Percentiles rank a stretch among this genome's conserved stretches.
Conservation (phyloP, 2,113 vertebrate genomes). For the Leiothrix lutea region DNA sequence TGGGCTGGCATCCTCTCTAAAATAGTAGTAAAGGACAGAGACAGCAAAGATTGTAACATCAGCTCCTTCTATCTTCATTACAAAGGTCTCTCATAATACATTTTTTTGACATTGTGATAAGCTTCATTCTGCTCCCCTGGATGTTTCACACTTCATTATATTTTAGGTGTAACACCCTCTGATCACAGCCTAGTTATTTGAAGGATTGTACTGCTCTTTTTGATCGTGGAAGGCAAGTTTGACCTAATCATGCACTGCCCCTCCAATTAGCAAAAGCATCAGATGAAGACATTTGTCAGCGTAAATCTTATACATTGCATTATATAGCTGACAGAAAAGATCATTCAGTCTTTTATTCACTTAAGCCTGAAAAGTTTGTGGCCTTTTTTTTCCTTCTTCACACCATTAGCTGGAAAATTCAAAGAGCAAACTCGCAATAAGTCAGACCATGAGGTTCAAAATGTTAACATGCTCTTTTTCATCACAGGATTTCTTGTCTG, state of each 20-base stretch:
- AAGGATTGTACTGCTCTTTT: not conserved
- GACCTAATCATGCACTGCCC: not conserved
- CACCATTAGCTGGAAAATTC: slow-evolving; percentile 1
- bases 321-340: slow-evolving; percentile 5
- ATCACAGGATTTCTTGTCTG: not conserved
- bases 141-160: not conserved
- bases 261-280: not conserved
- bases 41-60: slow-evolving; percentile 25
- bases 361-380: not conserved
- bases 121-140: not conserved
- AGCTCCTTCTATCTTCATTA: slow-evolving; percentile 41
- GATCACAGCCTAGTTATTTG: not conserved
- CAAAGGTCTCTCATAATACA: not conserved
- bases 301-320: not conserved
- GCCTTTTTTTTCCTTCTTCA: not conserved
- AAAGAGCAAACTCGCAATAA: not conserved
- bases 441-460: not conserved
- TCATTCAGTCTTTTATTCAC: not conserved
- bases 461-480: not conserved
- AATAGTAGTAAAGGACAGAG: slow-evolving; percentile 34
- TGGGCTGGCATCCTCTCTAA: slow-evolving; percentile 17
- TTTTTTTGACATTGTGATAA: not conserved
- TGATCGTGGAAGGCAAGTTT: slow-evolving; percentile 3
- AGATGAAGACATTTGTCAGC: not conserved
- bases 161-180: not conserved